Evolutionary conservation across 2,113 vertebrate genomes (phyloP).

Genomic region (Vulpes lagopus): DNA sequence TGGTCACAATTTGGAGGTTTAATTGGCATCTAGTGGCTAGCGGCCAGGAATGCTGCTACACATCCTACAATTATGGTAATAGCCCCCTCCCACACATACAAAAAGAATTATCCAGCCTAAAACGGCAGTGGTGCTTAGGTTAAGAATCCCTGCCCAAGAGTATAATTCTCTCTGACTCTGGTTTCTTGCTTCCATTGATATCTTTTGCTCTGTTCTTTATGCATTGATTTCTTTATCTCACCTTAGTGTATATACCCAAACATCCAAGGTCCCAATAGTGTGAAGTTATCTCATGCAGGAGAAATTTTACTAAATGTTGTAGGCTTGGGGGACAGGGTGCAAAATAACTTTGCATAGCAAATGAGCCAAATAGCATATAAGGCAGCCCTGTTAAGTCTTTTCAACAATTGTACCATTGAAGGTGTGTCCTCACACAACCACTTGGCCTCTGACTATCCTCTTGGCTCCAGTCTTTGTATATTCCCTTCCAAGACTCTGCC

Average conservation of each 20-base stretch:
- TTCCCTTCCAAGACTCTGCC: neutral
- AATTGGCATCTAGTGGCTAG: neutral
- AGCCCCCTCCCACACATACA: fast-evolving
- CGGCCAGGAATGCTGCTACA: neutral
- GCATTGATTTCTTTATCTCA: neutral
- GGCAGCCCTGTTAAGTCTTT: neutral
- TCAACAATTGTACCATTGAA: neutral
- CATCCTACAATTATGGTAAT: neutral
- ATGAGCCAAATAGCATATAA: neutral
- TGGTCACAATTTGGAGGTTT: neutral
- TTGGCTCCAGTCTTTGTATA: neutral
- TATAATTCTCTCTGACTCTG: neutral
- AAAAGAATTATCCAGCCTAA: neutral
- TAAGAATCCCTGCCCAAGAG: neutral
- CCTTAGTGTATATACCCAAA: neutral
- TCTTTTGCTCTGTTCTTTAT: neutral
- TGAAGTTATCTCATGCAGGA: neutral
- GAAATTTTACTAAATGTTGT: neutral
- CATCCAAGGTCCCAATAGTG: neutral
- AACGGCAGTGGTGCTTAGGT: neutral
- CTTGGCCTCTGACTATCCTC: neutral
- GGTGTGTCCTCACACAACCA: neutral
- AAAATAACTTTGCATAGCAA: neutral
- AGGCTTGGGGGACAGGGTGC: neutral
- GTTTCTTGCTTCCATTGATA: neutral